Evolutionary conservation across 2,888 invertebrate species (phyloP).

Genomic region (Eledona agricola): DNA sequence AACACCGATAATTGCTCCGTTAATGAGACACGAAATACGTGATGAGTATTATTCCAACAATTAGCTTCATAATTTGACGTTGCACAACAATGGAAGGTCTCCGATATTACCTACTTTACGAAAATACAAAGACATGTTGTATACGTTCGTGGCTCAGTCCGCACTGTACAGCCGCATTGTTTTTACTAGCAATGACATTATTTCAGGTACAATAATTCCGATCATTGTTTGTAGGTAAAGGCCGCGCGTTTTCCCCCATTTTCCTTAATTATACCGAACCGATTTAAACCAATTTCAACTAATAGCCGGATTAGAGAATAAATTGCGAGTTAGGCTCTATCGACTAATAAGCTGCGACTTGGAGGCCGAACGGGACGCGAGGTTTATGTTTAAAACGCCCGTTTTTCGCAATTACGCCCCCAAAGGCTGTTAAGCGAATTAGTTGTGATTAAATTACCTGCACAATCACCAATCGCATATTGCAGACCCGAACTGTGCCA

Average conservation of each 20-base stretch:
- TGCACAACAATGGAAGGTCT: slow-evolving; percentile 36
- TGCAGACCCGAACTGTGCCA: slow-evolving; percentile 27
- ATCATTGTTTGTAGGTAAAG: slow-evolving; percentile 1
- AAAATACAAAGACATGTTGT: slow-evolving; percentile 30
- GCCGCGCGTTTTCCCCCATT: slow-evolving; percentile 2
- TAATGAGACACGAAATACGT: slow-evolving; percentile 25
- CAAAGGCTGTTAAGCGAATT: slow-evolving; percentile 7
- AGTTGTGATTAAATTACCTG: slow-evolving; percentile 21
- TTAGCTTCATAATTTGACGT: slow-evolving; percentile 28
- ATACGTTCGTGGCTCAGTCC: no score
- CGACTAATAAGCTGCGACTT: not conserved
- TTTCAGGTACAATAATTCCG: slow-evolving; percentile 15
- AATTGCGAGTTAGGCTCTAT: slow-evolving; percentile 1
- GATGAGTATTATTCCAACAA: slow-evolving; percentile 17
- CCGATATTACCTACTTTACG: slow-evolving; percentile 34
- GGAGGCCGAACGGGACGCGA: slow-evolving; percentile 13
- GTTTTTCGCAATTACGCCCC: not conserved
- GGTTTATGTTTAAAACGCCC: no score
- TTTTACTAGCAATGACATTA: slow-evolving; percentile 32
- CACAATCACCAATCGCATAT: slow-evolving; percentile 27
- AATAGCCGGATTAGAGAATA: slow-evolving; percentile 12
- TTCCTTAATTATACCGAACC: not conserved
- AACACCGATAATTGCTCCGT: not conserved
- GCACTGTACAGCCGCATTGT: slow-evolving; percentile 6
- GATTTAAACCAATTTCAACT: not conserved